These are phyloP conservation scores for Novumbra hubbsi DNA, from an alignment of 2,797 vertebrate species.

Conservation along the genomic window DNA sequence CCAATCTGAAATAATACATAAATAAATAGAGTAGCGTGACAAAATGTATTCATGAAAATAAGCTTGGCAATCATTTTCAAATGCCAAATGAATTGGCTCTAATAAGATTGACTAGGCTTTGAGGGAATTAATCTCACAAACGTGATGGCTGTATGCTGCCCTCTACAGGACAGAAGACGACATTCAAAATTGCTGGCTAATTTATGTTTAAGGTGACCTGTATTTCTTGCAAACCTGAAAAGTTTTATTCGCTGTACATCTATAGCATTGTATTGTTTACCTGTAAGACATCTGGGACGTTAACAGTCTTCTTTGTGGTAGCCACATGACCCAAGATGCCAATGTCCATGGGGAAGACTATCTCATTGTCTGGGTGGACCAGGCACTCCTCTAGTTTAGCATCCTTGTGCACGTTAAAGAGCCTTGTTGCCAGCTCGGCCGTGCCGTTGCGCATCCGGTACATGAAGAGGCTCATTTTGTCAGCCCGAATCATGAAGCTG, in stretches of 20 bases:
- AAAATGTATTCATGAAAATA: conserved; percentile 29
- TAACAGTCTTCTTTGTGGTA: conserved; percentile 81
- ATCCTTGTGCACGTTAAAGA: conserved; percentile 84
- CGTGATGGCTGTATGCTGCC: conserved; percentile 35
- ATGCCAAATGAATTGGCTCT: conserved; percentile 55
- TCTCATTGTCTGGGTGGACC: conserved; percentile 84
- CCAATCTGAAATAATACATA: no score
- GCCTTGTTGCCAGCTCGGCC: conserved; percentile 83
- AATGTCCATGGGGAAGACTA: conserved; percentile 86
- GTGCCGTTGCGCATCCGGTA: conserved; percentile 85
- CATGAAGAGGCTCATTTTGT: conserved; percentile 89
- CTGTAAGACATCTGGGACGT: conserved; percentile 74
- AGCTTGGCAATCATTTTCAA: conserved; percentile 48
- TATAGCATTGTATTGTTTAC: conserved; percentile 52
- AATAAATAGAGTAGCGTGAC: conserved; percentile 12
- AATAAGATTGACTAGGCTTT: conserved; percentile 54
- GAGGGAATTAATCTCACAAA: conserved; percentile 19
- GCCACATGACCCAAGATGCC: conserved; percentile 85
- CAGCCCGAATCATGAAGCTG: conserved; percentile 79
- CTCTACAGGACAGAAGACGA: conserved; percentile 58
- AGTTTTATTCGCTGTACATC: neutral
- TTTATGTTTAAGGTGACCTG: no score
- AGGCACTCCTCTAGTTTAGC: conserved; percentile 80
- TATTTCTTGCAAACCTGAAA: neutral
- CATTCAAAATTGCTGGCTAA: no score